A percentile compares a stretch with the other conserved stretches of the same genome.
These are phyloP conservation scores for Beaufortia kweichowensis DNA, from an alignment of 2,113 vertebrate genomes.

Conservation along the genomic window DNA sequence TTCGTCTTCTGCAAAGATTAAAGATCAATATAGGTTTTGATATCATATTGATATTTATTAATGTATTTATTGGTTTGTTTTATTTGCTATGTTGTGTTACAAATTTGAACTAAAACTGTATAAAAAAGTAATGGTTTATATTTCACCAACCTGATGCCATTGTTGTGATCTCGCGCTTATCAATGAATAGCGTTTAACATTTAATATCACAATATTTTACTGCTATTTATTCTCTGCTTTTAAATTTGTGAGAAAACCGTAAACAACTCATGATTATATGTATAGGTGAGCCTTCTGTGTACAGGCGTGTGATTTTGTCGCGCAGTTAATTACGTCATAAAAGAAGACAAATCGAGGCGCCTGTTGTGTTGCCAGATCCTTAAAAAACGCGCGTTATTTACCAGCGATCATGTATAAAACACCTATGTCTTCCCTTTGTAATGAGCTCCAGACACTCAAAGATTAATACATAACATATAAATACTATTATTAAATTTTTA, in stretches of 20 bases:
- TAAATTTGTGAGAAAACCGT: background rate
- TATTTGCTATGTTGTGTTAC: no score
- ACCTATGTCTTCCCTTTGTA: no score
- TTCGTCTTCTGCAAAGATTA: conserved; percentile 82
- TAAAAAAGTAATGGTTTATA: no score
- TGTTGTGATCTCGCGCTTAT: background rate
- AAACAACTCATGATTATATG: background rate
- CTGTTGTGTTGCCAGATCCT: background rate
- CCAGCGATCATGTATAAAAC: no score
- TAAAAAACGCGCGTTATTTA: no score
- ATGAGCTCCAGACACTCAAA: no score
- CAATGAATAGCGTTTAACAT: background rate
- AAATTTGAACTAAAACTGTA: no score
- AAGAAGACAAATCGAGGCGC: background rate
- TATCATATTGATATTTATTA: no score
- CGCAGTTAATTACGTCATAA: background rate
- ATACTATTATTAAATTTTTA: no score
- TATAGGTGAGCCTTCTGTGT: background rate
- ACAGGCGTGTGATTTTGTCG: background rate
- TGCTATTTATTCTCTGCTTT: background rate
- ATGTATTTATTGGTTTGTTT: no score
- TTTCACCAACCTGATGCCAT: conserved; percentile 51
- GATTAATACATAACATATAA: no score
- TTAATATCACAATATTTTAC: background rate
- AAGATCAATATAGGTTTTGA: no score